Percentiles rank a stretch among this genome's conserved stretches.
Evolutionary conservation across 2,888 invertebrate genomes (phyloP).

Genomic region (Panzeria rudis): DNA sequence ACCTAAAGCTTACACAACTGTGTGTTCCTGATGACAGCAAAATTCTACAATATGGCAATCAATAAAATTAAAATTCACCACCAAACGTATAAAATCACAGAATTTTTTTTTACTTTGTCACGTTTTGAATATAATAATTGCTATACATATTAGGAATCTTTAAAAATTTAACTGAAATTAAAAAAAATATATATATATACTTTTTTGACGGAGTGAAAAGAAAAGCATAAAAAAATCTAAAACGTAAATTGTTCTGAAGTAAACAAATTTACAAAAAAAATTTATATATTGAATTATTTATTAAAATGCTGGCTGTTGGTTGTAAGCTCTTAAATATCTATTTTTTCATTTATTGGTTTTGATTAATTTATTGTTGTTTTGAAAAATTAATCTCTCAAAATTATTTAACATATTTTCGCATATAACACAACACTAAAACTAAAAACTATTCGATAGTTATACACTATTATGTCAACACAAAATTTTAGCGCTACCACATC

Average conservation of each 20-base stretch:
- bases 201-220: constrained; percentile 11
- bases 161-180: constrained; percentile 17
- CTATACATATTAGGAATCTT: constrained; percentile 5
- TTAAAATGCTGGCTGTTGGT: not conserved
- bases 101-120: constrained; percentile 38
- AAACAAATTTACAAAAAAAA: constrained; percentile 4
- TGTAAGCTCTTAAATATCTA: not conserved
- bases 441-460: too few species aligned
- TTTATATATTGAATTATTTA: constrained; percentile 15
- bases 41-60: constrained; percentile 11
- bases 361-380: not conserved
- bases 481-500: not conserved
- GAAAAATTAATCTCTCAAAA: not conserved
- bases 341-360: too few species aligned
- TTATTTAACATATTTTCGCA: not conserved
- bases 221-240: not conserved
- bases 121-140: constrained; percentile 39
- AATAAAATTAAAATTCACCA: constrained; percentile 38
- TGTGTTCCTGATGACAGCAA: not conserved
- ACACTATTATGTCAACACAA: not conserved
- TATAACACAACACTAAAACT: not conserved
- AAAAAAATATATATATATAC: constrained; percentile 11
- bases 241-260: constrained; percentile 33
- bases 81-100: constrained; percentile 19
- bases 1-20: not conserved